These are phyloP conservation scores for Chalcosyrphus nemorum DNA, from an alignment of 2,888 invertebrate species.

Conservation along the genomic window DNA sequence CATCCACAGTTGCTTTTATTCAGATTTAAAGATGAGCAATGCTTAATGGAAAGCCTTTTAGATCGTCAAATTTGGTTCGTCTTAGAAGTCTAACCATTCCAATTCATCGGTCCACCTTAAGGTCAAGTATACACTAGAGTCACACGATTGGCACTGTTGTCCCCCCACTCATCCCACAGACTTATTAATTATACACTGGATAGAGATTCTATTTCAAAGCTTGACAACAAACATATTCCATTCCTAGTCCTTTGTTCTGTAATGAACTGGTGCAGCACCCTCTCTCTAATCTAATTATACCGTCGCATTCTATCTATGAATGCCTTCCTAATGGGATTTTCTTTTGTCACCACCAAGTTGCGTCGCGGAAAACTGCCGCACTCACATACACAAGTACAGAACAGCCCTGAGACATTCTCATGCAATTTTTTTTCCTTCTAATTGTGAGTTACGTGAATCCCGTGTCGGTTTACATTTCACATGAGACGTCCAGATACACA, in stretches of 20 bases:
- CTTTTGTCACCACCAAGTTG: slow-evolving; percentile 46
- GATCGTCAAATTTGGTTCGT: background rate
- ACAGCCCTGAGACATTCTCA: slow-evolving; percentile 29
- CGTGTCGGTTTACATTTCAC: slow-evolving; percentile 59
- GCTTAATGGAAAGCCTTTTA: too few species aligned
- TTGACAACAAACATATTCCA: slow-evolving; percentile 20
- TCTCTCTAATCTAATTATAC: slow-evolving; percentile 57
- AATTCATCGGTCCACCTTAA: slow-evolving; percentile 29
- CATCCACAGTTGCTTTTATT: too few species aligned
- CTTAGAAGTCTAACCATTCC: background rate
- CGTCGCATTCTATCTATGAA: slow-evolving; percentile 30
- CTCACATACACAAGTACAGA: background rate
- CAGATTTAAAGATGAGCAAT: too few species aligned
- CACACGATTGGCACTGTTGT: slow-evolving; percentile 40
- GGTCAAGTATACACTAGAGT: slow-evolving; percentile 50
- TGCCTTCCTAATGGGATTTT: slow-evolving; percentile 61
- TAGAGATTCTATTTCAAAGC: slow-evolving; percentile 15
- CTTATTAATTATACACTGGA: slow-evolving; percentile 29
- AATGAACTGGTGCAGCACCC: slow-evolving; percentile 43
- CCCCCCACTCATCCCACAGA: background rate
- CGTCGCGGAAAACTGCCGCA: background rate
- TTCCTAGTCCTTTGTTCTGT: slow-evolving; percentile 53
- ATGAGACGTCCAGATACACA: slow-evolving; percentile 7
- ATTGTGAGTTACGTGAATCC: slow-evolving; percentile 48
- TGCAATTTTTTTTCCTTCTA: slow-evolving; percentile 16